phyloP scores from a whole-genome alignment of 2,888 invertebrate species.

The Gortyna flavago region DNA sequence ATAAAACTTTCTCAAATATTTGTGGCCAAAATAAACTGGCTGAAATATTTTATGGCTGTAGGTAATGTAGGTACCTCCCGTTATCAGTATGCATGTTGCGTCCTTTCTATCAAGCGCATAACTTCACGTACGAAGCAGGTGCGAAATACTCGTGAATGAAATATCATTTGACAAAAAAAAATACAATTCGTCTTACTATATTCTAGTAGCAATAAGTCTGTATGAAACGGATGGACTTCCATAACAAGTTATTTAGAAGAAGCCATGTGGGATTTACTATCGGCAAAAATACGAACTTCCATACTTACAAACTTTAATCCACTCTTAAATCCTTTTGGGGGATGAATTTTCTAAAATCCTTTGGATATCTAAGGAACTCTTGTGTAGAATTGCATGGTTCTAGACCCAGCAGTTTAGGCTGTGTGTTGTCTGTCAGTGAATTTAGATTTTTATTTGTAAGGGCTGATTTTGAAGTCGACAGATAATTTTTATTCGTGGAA shows the following conservation, averaged over 20 bases:
- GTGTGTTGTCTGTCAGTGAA: background rate
- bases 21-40: slow-evolving; percentile 36
- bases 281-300: background rate
- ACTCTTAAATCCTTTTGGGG: background rate
- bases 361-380: too few species aligned
- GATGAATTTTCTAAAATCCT: background rate
- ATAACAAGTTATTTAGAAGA: slow-evolving; percentile 15
- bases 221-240: slow-evolving; percentile 31
- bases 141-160: slow-evolving; percentile 69
- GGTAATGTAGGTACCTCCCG: slow-evolving; percentile 22
- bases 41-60: slow-evolving; percentile 44
- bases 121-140: slow-evolving; percentile 79
- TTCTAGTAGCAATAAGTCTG: slow-evolving; percentile 9
- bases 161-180: slow-evolving; percentile 41
- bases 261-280: too few species aligned
- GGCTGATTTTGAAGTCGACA: too few species aligned
- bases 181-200: slow-evolving; percentile 6
- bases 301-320: too few species aligned
- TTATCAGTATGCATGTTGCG: slow-evolving; percentile 75
- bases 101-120: slow-evolving; percentile 73
- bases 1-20: slow-evolving; percentile 34
- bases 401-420: background rate
- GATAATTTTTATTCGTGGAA: too few species aligned
- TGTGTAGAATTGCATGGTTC: background rate
- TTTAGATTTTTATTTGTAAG: background rate